Percentiles rank a stretch among this genome's conserved stretches.
These are phyloP conservation scores for Upupa epops DNA, from an alignment of 2,113 vertebrate genomes.

Conservation along the genomic window DNA sequence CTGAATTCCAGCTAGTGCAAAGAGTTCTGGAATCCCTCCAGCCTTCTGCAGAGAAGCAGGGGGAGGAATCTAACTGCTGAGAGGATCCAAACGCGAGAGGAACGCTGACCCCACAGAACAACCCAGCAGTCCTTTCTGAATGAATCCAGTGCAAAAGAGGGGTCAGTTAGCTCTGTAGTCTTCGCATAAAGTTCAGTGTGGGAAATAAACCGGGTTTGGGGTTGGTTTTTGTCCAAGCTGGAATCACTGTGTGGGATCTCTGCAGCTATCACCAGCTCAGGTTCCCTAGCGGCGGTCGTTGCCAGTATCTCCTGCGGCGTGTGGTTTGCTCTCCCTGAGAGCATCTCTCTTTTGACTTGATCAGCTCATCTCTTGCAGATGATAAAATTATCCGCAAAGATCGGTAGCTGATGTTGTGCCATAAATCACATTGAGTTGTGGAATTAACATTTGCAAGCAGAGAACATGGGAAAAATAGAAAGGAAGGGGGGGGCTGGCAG, in stretches of 20 bases:
- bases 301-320: constrained; percentile 5
- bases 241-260: constrained; percentile 10
- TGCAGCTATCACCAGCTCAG: constrained; percentile 38
- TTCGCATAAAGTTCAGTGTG: background rate
- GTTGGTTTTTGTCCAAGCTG: background rate
- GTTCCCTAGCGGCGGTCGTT: constrained; percentile 6
- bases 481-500: background rate
- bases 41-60: background rate
- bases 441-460: constrained; percentile 32
- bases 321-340: background rate
- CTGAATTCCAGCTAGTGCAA: background rate
- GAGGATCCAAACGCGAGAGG: background rate
- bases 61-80: background rate
- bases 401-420: constrained; percentile 18
- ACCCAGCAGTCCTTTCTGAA: too few relatives aligned
- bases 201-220: constrained; percentile 15
- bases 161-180: background rate
- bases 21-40: background rate
- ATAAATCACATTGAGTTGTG: constrained; percentile 33
- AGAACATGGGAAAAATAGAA: background rate
- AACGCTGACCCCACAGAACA: background rate
- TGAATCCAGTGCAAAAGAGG: background rate
- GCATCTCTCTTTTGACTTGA: constrained; percentile 30
- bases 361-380: constrained; percentile 47
- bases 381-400: constrained; percentile 56